Conservation (phyloP, 2,113 vertebrate species). For the Bubo bubo region DNA sequence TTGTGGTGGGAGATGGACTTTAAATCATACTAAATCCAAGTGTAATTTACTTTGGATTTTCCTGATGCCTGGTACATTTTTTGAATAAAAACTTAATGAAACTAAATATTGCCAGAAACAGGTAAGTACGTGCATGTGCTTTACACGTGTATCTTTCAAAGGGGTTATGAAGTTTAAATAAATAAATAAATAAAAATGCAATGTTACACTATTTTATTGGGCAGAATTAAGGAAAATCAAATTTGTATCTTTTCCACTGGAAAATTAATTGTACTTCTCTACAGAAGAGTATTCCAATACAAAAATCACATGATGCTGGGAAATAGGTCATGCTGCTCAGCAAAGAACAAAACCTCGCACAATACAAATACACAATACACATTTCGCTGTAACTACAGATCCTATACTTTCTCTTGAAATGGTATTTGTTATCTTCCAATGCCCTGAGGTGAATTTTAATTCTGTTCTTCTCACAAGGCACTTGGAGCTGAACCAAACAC, state of each 20-base stretch:
- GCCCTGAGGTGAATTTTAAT: not conserved
- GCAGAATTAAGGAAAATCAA: not conserved
- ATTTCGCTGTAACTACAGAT: not conserved
- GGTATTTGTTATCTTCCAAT: not conserved
- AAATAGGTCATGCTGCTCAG: conserved; percentile 42
- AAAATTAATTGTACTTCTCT: conserved; percentile 20
- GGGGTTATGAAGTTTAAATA: not conserved
- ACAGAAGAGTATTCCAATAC: conserved; percentile 4
- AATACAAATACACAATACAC: not conserved
- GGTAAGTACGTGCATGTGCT: not conserved
- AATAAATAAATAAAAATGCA: not conserved
- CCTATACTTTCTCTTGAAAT: not conserved
- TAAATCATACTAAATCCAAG: not conserved
- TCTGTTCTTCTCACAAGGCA: not conserved
- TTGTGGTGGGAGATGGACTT: not conserved
- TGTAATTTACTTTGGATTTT: not conserved
- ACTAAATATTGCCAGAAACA: not conserved
- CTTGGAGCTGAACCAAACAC: not conserved
- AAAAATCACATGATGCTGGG: conserved; percentile 33
- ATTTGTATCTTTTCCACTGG: not conserved
- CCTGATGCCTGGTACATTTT: not conserved
- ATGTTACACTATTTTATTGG: not conserved
- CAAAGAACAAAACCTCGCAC: not conserved
- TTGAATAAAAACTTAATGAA: not conserved
- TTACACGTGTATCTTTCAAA: not conserved